Base-by-base conservation (phyloP, 1,140 invertebrate species). In the Drosophila azteca region DNA sequence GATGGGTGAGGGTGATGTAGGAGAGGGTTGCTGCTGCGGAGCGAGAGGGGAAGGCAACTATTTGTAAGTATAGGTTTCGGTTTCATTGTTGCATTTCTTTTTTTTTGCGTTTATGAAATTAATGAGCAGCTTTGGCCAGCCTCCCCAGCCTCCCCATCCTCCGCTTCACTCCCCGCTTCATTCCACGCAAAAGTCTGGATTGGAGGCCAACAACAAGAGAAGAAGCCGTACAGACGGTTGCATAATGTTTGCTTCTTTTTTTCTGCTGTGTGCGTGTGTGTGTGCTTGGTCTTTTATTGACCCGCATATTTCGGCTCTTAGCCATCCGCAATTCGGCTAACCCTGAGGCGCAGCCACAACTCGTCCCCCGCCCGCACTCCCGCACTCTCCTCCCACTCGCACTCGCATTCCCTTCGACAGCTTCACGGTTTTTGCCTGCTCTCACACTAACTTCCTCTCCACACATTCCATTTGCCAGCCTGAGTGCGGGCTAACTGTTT, bases 41-140 rank as follows among this genome's bases (percentile, higher is more conserved):
- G 44, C 11, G 17, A 20, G 45, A 31, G 17, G 55, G 17, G 55
- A 45, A 58, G 53, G 53, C 67, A 77, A 72, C 78, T 87, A 88
- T 79, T 89, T 88, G 88, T 88, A 88, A 88, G 83, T 88, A 88
- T 88, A 78, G 84, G 83, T 88, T 88, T 88, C 84, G 76, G 84
- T 84, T 88, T 88, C 83, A 88, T 84, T 89, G 83, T 88, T 83
- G 83, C 83, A 88, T 87, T 87, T 87, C 83, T 89, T 77, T 54
- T 29, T 84, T 29, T 84, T 66, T 79, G 76, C 84, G 84, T 80
- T 89, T 88, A 87, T 87, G 79, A 87, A 87, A 88, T 87, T 87
- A 88, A 87, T 87, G 83, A 87, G 80, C 82, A 87, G 81, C 77
- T 75, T 59, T 26, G 54, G 73, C 53, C 43, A 73, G 53, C 61